Percentiles rank a stretch among this genome's conserved stretches.
Evolutionary conservation across 1,140 invertebrate genomes (phyloP).

Genomic region (Bombus breviceps): DNA sequence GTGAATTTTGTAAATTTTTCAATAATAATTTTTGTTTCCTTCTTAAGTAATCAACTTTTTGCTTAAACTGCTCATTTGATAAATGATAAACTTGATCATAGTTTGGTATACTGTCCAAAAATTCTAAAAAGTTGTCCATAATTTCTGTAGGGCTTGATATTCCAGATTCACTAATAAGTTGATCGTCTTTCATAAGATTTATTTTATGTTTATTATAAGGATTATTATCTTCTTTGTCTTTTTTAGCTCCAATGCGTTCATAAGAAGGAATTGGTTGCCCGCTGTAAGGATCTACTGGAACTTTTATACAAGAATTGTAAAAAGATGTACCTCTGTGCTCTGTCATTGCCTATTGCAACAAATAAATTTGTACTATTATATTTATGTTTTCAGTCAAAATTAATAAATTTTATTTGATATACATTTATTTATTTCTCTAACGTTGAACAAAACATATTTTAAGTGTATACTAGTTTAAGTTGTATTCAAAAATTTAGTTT

Average conservation of each 20-base stretch:
- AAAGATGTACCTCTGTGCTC: slow-evolving; percentile 78
- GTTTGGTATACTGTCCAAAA: slow-evolving; percentile 87
- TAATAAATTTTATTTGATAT: neutral
- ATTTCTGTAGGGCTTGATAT: slow-evolving; percentile 61
- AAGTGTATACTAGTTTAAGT: neutral
- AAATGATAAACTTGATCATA: slow-evolving; percentile 87
- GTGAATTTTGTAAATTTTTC: slow-evolving; percentile 82
- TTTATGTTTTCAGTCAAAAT: neutral
- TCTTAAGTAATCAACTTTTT: slow-evolving; percentile 85
- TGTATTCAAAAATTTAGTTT: neutral
- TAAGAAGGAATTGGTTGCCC: slow-evolving; percentile 86
- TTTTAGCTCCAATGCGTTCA: slow-evolving; percentile 81
- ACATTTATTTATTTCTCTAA: neutral
- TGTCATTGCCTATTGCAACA: slow-evolving; percentile 64
- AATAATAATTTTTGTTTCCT: slow-evolving; percentile 85
- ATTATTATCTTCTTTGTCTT: slow-evolving; percentile 70
- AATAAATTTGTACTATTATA: neutral
- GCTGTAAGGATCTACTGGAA: slow-evolving; percentile 86
- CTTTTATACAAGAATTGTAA: slow-evolving; percentile 85
- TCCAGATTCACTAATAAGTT: slow-evolving; percentile 46
- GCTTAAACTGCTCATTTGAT: slow-evolving; percentile 87
- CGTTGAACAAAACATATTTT: neutral
- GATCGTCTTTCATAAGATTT: slow-evolving; percentile 56
- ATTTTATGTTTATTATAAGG: slow-evolving; percentile 57
- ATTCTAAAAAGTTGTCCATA: slow-evolving; percentile 85